A percentile compares a stretch with the other conserved stretches of the same genome.
Evolutionary conservation across 2,888 invertebrate species (phyloP).

Genomic region (Malacosoma neustria): DNA sequence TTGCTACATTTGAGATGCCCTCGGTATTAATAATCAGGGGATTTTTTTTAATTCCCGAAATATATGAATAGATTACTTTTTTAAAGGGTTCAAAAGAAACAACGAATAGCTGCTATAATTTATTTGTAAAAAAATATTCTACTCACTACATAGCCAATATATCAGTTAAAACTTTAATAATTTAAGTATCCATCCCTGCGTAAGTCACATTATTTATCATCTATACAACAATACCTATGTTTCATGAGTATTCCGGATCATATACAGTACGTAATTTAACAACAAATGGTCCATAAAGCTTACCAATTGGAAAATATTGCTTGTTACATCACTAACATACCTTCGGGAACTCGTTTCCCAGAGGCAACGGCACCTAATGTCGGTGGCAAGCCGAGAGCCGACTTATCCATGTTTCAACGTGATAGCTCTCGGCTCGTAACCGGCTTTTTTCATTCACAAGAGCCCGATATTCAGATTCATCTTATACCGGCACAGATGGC

Average conservation of each 20-base stretch:
- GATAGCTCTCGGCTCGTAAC: no score
- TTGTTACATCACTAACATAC: constrained; percentile 30
- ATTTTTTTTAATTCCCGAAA: no score
- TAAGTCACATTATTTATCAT: constrained; percentile 75
- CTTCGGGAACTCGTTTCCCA: constrained; percentile 24
- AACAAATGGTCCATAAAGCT: constrained; percentile 64
- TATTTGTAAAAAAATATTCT: constrained; percentile 83
- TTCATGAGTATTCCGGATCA: constrained; percentile 68
- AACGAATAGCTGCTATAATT: constrained; percentile 73
- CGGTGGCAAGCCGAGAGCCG: no score
- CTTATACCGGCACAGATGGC: constrained; percentile 1
- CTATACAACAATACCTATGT: constrained; percentile 72
- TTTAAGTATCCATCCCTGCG: constrained; percentile 77
- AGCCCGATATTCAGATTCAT: constrained; percentile 5
- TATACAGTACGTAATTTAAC: constrained; percentile 42
- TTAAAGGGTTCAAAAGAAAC: constrained; percentile 12
- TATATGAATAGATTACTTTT: no score
- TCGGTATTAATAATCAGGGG: no score
- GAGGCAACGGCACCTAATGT: constrained; percentile 21
- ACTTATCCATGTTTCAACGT: no score
- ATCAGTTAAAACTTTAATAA: constrained; percentile 76
- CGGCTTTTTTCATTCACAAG: constrained; percentile 3
- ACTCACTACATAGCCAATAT: constrained; percentile 80
- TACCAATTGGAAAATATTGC: constrained; percentile 54
- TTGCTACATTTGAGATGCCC: no score